Evolutionary conservation across 2,113 vertebrate species (phyloP).

Genomic region (Malurus cyaneus): DNA sequence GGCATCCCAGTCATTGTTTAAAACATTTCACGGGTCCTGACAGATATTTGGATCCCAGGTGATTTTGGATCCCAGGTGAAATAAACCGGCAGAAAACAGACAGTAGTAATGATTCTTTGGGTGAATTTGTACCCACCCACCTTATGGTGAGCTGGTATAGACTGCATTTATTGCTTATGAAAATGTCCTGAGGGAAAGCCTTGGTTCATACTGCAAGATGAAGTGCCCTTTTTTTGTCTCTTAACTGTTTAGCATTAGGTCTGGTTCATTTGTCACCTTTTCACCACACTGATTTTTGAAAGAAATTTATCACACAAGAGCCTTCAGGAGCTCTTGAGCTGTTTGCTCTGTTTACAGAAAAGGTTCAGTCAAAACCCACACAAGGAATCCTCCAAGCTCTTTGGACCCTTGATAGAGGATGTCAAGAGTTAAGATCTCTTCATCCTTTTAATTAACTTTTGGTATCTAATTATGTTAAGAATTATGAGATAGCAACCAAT

Average conservation of each 20-base stretch:
- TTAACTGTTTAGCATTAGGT: background rate
- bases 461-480: background rate
- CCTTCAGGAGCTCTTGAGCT: background rate
- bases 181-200: background rate
- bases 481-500: background rate
- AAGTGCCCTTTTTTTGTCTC: background rate
- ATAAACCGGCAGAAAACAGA: background rate
- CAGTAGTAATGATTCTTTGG: background rate
- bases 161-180: background rate
- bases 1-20: background rate
- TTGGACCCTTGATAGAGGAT: background rate
- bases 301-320: background rate
- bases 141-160: background rate
- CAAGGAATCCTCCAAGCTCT: background rate
- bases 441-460: background rate
- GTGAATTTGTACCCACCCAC: background rate
- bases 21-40: background rate
- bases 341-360: background rate
- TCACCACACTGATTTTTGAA: background rate
- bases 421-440: background rate
- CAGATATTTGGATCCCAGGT: background rate
- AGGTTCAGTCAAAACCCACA: background rate
- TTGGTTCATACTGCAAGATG: background rate
- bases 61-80: background rate
- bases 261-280: background rate